phyloP scores from a whole-genome alignment of 2,113 vertebrate species.

The Campylorhamphus procurvoides region DNA sequence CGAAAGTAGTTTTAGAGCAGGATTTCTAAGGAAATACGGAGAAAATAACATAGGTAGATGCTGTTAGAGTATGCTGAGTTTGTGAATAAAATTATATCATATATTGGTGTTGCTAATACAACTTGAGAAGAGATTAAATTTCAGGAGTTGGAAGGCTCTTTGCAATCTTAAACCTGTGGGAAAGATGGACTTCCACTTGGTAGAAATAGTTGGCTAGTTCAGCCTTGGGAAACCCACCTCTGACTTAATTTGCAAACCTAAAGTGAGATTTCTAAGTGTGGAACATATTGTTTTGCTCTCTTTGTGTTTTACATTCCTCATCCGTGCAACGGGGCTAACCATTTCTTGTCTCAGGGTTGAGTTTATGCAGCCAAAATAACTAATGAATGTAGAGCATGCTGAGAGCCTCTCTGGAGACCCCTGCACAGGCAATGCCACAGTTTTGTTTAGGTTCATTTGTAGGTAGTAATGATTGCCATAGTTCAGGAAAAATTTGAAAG shows the following conservation, averaged over 20 bases:
- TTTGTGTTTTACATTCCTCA: neutral
- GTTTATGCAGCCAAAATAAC: neutral
- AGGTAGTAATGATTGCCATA: neutral
- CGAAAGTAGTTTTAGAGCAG: neutral
- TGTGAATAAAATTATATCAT: neutral
- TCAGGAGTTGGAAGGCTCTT: neutral
- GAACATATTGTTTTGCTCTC: fast-evolving
- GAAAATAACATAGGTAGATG: neutral
- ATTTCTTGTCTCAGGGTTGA: neutral
- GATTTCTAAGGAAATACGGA: neutral
- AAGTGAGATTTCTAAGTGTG: neutral
- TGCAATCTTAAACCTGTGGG: neutral
- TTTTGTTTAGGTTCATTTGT: neutral
- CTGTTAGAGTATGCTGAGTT: neutral
- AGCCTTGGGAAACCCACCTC: neutral
- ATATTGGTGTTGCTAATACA: neutral
- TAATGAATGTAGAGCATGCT: neutral
- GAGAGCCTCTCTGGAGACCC: neutral
- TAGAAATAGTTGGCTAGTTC: neutral
- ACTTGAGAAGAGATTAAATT: neutral
- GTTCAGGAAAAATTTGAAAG: neutral
- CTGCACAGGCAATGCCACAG: neutral
- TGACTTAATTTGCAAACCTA: neutral
- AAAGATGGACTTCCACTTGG: neutral
- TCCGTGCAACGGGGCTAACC: neutral